Percentiles rank a stretch among this genome's conserved stretches.
Conservation (phyloP, 2,797 vertebrate genomes). For the Buphagus erythrorhynchus region DNA sequence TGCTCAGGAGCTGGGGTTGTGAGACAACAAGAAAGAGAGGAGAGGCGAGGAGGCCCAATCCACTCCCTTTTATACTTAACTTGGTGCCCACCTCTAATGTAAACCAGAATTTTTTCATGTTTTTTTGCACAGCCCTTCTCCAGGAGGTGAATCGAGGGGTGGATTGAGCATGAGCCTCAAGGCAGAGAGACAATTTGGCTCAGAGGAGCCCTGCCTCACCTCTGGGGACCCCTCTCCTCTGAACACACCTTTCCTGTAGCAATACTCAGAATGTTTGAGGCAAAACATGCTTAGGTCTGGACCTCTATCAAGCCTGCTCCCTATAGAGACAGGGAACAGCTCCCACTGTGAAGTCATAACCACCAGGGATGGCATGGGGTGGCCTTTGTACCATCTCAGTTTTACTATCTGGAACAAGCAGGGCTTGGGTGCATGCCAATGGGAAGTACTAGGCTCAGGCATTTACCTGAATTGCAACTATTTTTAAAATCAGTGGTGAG, state of each 20-base stretch:
- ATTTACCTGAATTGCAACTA: not conserved
- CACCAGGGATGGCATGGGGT: not conserved
- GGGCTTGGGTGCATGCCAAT: not conserved
- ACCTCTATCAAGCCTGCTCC: rapidly evolving
- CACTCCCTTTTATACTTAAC: not conserved
- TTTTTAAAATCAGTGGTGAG: not conserved
- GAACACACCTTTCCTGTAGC: not conserved
- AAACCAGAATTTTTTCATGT: not conserved
- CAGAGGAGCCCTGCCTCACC: not conserved
- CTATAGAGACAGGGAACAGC: not conserved
- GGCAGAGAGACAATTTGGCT: not conserved
- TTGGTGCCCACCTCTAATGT: not conserved
- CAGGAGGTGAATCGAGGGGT: rapidly evolving
- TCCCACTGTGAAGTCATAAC: rapidly evolving
- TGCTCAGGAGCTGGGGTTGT: rapidly evolving
- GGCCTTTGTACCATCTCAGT: not conserved
- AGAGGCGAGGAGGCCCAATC: rapidly evolving
- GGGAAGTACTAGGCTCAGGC: not conserved
- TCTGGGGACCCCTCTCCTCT: not conserved
- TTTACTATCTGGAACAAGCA: not conserved
- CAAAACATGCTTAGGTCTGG: not conserved
- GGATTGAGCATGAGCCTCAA: rapidly evolving
- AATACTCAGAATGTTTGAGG: not conserved
- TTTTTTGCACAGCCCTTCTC: not conserved
- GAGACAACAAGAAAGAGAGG: not conserved